These are phyloP conservation scores for Euplagia quadripunctaria DNA, from an alignment of 2,888 invertebrate species.

Conservation along the genomic window DNA sequence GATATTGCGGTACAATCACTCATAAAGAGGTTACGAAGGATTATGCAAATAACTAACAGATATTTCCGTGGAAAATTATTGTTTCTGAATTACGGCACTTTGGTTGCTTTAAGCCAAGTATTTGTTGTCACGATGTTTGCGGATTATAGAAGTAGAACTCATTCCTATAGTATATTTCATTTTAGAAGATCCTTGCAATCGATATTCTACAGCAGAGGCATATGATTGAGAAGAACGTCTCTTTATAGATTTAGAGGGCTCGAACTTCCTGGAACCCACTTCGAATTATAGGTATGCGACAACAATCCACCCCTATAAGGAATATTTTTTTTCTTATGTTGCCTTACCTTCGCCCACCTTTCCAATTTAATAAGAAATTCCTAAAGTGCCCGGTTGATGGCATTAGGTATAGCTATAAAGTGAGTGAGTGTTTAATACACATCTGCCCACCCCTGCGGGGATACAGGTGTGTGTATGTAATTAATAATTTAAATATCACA, in stretches of 20 bases:
- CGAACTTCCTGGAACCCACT: no score
- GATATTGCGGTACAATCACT: neutral
- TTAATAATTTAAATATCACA: neutral
- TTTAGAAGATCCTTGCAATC: no score
- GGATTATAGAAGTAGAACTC: neutral
- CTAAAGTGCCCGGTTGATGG: neutral
- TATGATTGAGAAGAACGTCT: no score
- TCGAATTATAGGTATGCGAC: neutral
- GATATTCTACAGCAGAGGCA: no score
- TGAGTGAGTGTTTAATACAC: neutral
- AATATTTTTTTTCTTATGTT: no score
- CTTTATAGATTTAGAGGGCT: no score
- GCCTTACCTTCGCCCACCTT: no score
- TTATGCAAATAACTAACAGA: neutral
- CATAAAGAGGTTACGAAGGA: neutral
- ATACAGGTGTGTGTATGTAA: no score
- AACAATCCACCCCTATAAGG: neutral
- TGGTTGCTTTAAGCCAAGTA: neutral
- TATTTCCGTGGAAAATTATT: neutral
- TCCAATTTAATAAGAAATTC: no score
- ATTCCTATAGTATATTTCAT: no score
- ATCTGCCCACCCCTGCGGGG: no score
- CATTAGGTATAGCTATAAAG: no score
- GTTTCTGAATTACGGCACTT: neutral
- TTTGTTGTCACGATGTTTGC: constrained; percentile 2